Percentiles rank a stretch among this genome's conserved stretches.
Conservation (phyloP, 2,888 invertebrate species). For the Saturnia japonica region DNA sequence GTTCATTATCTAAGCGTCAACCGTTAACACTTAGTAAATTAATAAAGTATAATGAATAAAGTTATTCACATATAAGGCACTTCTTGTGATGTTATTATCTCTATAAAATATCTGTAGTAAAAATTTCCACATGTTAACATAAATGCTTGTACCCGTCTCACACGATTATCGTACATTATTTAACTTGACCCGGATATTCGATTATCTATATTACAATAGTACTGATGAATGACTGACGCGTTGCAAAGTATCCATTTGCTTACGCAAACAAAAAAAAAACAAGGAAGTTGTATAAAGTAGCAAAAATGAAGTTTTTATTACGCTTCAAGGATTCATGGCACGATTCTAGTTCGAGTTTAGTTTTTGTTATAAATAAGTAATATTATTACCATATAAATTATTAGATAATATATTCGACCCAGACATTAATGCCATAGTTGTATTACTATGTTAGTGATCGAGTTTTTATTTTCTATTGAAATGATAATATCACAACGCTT, state of each 20-base stretch:
- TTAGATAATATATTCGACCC: slow-evolving; percentile 11
- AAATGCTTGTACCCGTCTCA: slow-evolving; percentile 2
- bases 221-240: slow-evolving; percentile 24
- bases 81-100: too few species aligned
- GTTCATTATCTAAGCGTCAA: too few species aligned
- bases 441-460: slow-evolving; percentile 3
- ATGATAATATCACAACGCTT: not conserved
- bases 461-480: slow-evolving; percentile 6
- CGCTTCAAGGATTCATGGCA: slow-evolving; percentile 52
- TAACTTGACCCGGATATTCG: slow-evolving; percentile 32
- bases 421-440: slow-evolving; percentile 3
- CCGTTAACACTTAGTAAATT: too few species aligned
- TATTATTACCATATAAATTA: slow-evolving; percentile 28
- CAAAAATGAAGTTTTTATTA: slow-evolving; percentile 50
- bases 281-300: slow-evolving; percentile 53
- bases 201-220: slow-evolving; percentile 26
- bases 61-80: too few species aligned
- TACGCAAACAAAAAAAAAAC: slow-evolving; percentile 48
- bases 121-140: not conserved
- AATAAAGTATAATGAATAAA: too few species aligned
- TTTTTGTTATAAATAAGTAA: slow-evolving; percentile 30
- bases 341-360: slow-evolving; percentile 35
- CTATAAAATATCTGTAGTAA: not conserved
- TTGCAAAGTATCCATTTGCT: slow-evolving; percentile 39
- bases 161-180: slow-evolving; percentile 21